Evolutionary conservation across 2,113 vertebrate species (phyloP).

Genomic region (Mormoops blainvillei): DNA sequence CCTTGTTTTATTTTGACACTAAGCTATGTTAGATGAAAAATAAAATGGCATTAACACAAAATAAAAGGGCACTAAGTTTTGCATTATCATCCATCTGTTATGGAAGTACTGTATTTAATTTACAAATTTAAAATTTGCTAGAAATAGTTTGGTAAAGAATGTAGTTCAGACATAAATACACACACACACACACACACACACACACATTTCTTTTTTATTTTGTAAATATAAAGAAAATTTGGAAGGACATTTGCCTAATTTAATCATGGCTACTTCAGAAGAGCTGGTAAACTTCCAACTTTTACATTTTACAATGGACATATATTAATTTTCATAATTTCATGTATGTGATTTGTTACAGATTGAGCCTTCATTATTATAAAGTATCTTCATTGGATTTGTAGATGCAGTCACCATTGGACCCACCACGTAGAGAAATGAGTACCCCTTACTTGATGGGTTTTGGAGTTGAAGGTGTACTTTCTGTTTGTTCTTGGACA

Average conservation of each 20-base stretch:
- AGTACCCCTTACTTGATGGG: not conserved
- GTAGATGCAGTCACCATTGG: not conserved
- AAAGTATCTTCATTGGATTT: constrained; percentile 10
- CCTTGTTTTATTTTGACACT: not conserved
- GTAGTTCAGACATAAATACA: not conserved
- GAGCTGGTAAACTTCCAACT: not conserved
- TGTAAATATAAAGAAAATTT: not conserved
- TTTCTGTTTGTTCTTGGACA: not conserved
- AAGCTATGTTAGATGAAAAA: not conserved
- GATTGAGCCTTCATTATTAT: not conserved
- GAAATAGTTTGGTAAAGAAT: not conserved
- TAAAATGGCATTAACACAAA: not conserved
- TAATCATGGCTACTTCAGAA: not conserved
- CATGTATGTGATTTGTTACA: not conserved
- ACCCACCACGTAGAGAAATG: not conserved
- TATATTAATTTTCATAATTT: not conserved
- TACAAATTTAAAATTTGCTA: not conserved
- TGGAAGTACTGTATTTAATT: not conserved
- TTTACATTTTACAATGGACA: not conserved
- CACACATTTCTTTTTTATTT: not conserved
- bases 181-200: not conserved
- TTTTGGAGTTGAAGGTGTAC: not conserved
- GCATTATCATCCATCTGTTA: not conserved
- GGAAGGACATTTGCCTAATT: not conserved
- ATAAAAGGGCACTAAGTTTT: constrained; percentile 12